A percentile compares a stretch with the other conserved stretches of the same genome.
Evolutionary conservation across 2,888 invertebrate species (phyloP).

Genomic region (Branchipolynoe longqiensis): DNA sequence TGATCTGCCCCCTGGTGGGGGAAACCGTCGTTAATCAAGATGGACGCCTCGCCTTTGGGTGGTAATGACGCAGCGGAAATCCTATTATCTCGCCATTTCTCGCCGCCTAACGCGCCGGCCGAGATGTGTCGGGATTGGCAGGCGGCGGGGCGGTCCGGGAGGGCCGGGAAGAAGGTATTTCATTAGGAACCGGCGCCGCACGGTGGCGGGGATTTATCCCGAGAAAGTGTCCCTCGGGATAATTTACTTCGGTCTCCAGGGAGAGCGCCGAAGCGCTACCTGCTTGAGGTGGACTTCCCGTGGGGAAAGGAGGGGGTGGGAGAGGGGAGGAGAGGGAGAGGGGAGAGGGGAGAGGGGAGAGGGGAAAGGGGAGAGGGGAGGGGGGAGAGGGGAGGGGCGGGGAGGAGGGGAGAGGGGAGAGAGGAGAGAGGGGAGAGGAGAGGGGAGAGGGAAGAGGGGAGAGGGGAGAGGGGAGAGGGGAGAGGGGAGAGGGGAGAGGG

Average conservation of each 20-base stretch:
- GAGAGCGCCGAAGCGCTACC: not conserved
- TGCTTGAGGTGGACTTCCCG: not conserved
- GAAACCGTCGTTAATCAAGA: constrained; percentile 31
- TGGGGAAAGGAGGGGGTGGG: no score
- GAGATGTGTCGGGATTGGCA: not conserved
- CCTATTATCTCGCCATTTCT: constrained; percentile 45
- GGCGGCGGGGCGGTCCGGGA: not conserved
- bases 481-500: not conserved
- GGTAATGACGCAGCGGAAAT: constrained; percentile 53
- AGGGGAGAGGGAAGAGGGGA: not conserved
- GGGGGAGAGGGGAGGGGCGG: constrained; percentile 2
- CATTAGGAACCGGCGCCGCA: not conserved
- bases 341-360: no score
- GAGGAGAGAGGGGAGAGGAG: no score
- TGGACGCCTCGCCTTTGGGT: constrained; percentile 21
- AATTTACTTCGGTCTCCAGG: not conserved
- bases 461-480: no score
- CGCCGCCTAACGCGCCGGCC: constrained; percentile 30
- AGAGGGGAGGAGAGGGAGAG: not conserved
- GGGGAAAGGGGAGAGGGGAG: not conserved
- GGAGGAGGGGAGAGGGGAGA: constrained; percentile 8
- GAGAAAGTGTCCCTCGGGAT: constrained; percentile 5
- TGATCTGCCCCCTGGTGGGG: constrained; percentile 46
- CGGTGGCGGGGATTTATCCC: not conserved
- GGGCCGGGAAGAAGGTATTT: not conserved